phyloP scores from a whole-genome alignment of 1,140 invertebrate genomes.

The Zophobas morio region DNA sequence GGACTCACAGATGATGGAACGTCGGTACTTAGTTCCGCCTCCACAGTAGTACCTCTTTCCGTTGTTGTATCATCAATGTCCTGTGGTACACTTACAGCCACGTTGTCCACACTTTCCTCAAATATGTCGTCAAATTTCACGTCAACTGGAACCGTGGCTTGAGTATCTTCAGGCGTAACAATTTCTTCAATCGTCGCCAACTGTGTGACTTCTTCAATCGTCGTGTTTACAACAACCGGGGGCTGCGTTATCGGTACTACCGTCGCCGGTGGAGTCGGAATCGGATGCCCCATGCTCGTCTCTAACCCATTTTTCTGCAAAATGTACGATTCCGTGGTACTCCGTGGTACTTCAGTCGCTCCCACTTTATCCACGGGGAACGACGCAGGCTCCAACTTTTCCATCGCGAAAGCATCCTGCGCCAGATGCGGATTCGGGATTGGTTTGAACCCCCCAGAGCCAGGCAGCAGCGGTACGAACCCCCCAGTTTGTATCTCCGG shows the following conservation, averaged over 20 bases:
- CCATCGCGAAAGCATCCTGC: background rate
- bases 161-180: background rate
- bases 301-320: background rate
- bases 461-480: conserved; percentile 80
- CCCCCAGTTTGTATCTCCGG: conserved; percentile 78
- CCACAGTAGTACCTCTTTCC: background rate
- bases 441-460: conserved; percentile 79
- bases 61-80: background rate
- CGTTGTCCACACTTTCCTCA: background rate
- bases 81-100: background rate
- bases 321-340: background rate
- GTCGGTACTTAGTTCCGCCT: background rate
- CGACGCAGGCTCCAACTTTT: too few species aligned
- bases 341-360: background rate
- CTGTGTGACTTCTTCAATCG: background rate
- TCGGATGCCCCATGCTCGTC: conserved; percentile 27
- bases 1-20: background rate
- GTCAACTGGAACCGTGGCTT: background rate
- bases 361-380: too few species aligned
- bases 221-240: background rate
- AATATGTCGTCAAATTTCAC: background rate
- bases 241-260: conserved; percentile 14
- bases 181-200: conserved; percentile 25
- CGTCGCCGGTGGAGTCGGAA: conserved; percentile 28
- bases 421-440: conserved; percentile 66